phyloP scores from a whole-genome alignment of 2,797 vertebrate genomes.

The Rhabdophis nuchalis region DNA sequence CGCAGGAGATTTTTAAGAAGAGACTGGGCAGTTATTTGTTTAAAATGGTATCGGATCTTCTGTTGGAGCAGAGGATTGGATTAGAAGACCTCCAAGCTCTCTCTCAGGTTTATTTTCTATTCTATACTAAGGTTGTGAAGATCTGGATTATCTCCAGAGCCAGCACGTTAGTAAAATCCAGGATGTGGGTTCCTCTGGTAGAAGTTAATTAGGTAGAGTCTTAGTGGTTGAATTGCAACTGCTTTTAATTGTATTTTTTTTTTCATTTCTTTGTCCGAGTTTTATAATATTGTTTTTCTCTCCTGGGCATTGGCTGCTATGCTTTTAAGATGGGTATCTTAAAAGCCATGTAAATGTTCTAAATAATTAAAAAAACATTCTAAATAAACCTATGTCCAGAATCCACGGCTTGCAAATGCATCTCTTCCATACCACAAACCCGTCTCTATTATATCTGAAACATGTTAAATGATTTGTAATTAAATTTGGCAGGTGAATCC shows the following conservation, averaged over 20 bases:
- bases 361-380: neutral
- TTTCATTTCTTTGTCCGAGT: neutral
- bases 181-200: neutral
- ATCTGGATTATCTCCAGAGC: neutral
- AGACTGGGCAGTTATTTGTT: neutral
- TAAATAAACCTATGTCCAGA: neutral
- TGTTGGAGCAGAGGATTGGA: neutral
- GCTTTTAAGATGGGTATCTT: neutral
- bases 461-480: conserved; percentile 56
- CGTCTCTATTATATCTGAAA: neutral
- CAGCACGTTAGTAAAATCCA: neutral
- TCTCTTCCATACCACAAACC: neutral
- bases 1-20: neutral
- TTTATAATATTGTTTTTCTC: neutral
- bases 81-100: neutral
- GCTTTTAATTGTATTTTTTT: neutral
- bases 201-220: neutral
- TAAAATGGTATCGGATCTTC: neutral
- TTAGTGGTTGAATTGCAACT: neutral
- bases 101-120: neutral
- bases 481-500: conserved; percentile 57
- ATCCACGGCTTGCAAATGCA: neutral
- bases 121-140: neutral
- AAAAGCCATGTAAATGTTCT: neutral
- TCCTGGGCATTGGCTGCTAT: neutral